Conservation (phyloP, 2,888 invertebrate genomes). For the Athetis lepigone region DNA sequence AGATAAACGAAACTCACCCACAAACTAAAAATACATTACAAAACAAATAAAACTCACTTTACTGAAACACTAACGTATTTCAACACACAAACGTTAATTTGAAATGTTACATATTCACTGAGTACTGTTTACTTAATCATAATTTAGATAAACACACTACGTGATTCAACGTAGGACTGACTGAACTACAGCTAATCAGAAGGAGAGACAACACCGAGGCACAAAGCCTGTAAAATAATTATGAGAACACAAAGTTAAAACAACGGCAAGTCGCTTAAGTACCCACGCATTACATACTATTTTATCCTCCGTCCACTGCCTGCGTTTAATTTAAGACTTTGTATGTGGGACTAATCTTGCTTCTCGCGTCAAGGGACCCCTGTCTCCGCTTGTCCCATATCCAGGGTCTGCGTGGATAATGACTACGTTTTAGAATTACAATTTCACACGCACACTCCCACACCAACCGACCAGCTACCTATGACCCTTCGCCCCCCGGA, state of each 20-base stretch:
- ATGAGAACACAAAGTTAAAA: constrained; percentile 68
- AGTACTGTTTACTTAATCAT: constrained; percentile 51
- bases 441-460: constrained; percentile 70
- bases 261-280: constrained; percentile 62
- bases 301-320: constrained; percentile 60
- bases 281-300: constrained; percentile 63
- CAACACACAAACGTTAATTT: constrained; percentile 41
- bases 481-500: constrained; percentile 41
- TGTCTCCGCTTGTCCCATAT: constrained; percentile 67
- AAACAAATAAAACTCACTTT: constrained; percentile 36
- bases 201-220: constrained; percentile 41
- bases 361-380: constrained; percentile 72
- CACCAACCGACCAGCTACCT: constrained; percentile 40
- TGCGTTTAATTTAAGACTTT: constrained; percentile 81
- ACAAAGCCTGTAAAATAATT: constrained; percentile 70
- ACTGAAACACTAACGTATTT: constrained; percentile 39
- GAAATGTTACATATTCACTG: constrained; percentile 46
- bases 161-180: constrained; percentile 38
- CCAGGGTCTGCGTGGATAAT: constrained; percentile 77
- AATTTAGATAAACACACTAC: constrained; percentile 58
- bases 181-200: constrained; percentile 40
- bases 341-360: constrained; percentile 80
- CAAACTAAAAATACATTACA: constrained; percentile 24
- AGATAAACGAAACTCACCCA: constrained; percentile 9
- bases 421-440: constrained; percentile 76